Evolutionary conservation across 2,888 invertebrate species (phyloP), one percentile per base, ranked within the genome.

Genomic region (Allygus modestus): DNA sequence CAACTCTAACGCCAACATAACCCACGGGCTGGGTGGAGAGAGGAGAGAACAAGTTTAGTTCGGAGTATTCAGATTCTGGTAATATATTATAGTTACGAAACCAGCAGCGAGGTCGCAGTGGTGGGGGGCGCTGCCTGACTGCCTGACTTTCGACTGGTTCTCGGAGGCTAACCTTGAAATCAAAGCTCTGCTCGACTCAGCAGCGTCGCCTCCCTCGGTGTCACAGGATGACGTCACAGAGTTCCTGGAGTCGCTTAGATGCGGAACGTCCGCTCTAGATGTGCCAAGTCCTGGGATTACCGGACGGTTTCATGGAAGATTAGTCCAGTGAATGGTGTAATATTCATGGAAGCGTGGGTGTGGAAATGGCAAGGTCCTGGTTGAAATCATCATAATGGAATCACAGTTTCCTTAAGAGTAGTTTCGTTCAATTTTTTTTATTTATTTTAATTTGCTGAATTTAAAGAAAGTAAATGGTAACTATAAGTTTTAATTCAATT

Each of bases 11-110:
- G 51, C 23, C 20, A 20, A 58, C 46, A 46, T 17, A 17, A 12
- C 58, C 23, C 1, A n/a, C 7, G 23, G 58, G 20, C 58, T 20
- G 20, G 23, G 46, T 12, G 46, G 46, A 37, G 58, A 23, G 12
- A 58, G 46, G 46, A 37, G 58, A 23, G 12, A 58, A 58, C 58
- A 58, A 58, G 58, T 58, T 58, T 58, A 12, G 58, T 58, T 23
- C 20, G 37, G n/a, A n/a, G 51, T 58, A 58, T 58, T 58, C 58
- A 58, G 58, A 58, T 58, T 58, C 58, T 20, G 58, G 58, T 58
- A 58, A 58, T 58, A 58, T 58, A 58, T 58, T 23, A 46, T 46
- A 23, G 58, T 58, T 58, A 58, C 58, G 23, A 58, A 58, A 58
- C 23, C 5, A 46, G 46, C 46, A 17, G 23, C 23, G 58, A 23